Evolutionary conservation across 2,888 invertebrate genomes (phyloP), one percentile per base, ranked within the genome.

Genomic region (Dendrolimus pini): DNA sequence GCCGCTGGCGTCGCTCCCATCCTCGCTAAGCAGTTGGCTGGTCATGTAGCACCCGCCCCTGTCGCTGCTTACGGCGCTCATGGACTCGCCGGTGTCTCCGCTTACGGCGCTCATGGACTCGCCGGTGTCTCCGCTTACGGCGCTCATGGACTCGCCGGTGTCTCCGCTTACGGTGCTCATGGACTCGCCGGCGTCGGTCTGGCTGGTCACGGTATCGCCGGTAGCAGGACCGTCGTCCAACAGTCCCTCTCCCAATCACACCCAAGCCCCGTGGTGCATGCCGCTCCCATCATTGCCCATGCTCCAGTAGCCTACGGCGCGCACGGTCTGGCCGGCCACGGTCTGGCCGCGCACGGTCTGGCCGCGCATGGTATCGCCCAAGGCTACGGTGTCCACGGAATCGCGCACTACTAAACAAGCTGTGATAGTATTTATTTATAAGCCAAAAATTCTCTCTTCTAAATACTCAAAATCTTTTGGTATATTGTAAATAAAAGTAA

Each of bases 1-100:
- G 86, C 89, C 71, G 89, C 89, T 52, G 89, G 88, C 58, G 87
- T 77, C 41, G 89, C 89, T 58, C 89, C 89, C 66, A 72, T 84
- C 53, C 75, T 89, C 57, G 89, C 89, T 70, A 88, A 89, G 70
- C 86, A 89, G 69, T 68, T 90, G 62, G 89, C 73, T 59, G 89
- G 88, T 2, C 85, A 85, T 68, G 79, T 63, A 18, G 73, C 78
- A 9, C 14, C 14, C 14, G 14, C 67, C 67, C 55, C 52, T 57
- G 61, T 55, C 57, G 65, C 64, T 64, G 57, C 65, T 10, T 56
- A 63, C 62, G 61, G 61, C 54, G 70, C 65, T 42, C 66, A 66
- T 62, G 61, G 65, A 52, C 65, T 66, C 14, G 61, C 63, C 53
- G 60, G 59, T 7, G 56, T 41, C 54, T 60, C 67, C 41, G 62